Conservation (phyloP, 2,888 invertebrate genomes). For the Andricus curvator region DNA sequence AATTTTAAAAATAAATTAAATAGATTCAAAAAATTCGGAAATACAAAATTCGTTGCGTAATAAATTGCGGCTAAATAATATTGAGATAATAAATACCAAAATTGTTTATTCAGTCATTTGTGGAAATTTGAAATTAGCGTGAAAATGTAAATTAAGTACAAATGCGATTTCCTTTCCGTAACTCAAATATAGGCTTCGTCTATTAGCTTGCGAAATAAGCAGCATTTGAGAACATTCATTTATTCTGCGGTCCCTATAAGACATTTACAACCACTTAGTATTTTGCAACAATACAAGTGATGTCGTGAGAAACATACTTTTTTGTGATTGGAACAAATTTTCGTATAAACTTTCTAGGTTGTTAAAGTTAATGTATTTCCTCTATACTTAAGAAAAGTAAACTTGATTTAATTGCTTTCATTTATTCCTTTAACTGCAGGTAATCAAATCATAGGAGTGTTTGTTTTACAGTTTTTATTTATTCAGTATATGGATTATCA, state of each 20-base stretch:
- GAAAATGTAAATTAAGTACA: neutral
- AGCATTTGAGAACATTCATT: slow-evolving; percentile 10
- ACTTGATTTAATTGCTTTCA: neutral
- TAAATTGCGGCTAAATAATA: too few relatives aligned
- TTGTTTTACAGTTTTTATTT: neutral
- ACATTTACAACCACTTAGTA: slow-evolving; percentile 10
- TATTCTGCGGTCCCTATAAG: neutral
- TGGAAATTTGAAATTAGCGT: neutral
- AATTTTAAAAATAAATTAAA: too few relatives aligned
- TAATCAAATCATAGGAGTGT: neutral
- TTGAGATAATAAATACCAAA: neutral
- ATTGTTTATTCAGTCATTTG: neutral
- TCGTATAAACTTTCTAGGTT: neutral
- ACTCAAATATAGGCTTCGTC: neutral
- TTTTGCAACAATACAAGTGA: slow-evolving; percentile 10
- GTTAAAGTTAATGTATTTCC: neutral
- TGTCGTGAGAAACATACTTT: neutral
- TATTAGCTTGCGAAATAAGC: slow-evolving; percentile 4
- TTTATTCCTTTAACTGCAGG: neutral
- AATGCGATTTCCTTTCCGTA: neutral
- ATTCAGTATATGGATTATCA: neutral
- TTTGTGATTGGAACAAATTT: neutral
- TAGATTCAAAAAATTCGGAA: too few relatives aligned
- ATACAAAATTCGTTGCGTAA: too few relatives aligned
- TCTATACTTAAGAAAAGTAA: neutral